Conservation (phyloP, 2,113 vertebrate genomes). For the Podarcis raffonei region DNA sequence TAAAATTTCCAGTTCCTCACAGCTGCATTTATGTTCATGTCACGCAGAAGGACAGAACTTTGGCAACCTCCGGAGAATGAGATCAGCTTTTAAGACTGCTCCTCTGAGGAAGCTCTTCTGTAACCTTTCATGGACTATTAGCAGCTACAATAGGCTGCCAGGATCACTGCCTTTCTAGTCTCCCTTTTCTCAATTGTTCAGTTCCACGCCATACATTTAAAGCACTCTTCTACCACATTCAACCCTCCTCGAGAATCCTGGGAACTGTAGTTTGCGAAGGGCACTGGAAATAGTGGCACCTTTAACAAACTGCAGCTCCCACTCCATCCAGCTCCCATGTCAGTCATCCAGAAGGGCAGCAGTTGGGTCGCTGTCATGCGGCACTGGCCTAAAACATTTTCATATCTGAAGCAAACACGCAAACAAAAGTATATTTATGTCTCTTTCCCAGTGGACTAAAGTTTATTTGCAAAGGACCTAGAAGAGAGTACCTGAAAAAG, state of each 20-base stretch:
- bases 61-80: conserved; percentile 29
- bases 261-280: too few relatives aligned
- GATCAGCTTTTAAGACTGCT: conserved; percentile 30
- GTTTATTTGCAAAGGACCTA: background rate
- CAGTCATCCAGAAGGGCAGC: background rate
- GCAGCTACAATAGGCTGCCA: conserved; percentile 18
- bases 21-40: conserved; percentile 40
- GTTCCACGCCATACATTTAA: too few relatives aligned
- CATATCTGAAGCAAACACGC: background rate
- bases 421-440: background rate
- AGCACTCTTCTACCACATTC: too few relatives aligned
- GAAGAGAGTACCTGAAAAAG: background rate
- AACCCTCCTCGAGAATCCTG: too few relatives aligned
- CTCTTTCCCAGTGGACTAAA: background rate
- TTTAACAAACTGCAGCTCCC: too few relatives aligned
- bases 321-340: too few relatives aligned
- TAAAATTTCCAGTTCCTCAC: conserved; percentile 27
- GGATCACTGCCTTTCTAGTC: background rate
- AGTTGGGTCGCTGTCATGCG: background rate
- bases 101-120: conserved; percentile 37
- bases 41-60: conserved; percentile 20
- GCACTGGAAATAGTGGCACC: too few relatives aligned
- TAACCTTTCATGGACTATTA: conserved; percentile 8
- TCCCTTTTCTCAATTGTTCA: background rate
- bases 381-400: background rate